Evolutionary conservation across 2,113 vertebrate species (phyloP).

Genomic region (Cavia aperea): DNA sequence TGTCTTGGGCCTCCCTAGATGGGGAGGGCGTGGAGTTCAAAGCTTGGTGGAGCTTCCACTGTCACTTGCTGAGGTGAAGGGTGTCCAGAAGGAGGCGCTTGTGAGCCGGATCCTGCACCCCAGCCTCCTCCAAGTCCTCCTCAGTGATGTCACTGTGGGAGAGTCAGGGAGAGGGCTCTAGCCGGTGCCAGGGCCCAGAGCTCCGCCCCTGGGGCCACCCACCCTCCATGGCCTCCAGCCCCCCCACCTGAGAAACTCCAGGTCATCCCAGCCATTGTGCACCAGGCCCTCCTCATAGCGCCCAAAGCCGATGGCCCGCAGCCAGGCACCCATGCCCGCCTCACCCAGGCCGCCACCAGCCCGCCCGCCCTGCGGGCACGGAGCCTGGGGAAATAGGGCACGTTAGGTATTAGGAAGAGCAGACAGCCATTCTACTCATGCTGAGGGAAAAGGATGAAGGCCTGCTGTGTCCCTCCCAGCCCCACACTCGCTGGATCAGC

Average conservation of each 20-base stretch:
- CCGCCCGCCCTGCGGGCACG: slow-evolving; percentile 79
- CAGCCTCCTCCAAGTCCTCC: slow-evolving; percentile 95
- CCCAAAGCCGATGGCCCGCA: slow-evolving; percentile 88
- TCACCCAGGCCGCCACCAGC: slow-evolving; percentile 75
- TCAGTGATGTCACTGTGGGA: slow-evolving; percentile 91
- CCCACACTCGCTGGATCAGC: not conserved
- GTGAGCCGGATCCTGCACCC: slow-evolving; percentile 87
- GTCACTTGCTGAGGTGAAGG: slow-evolving; percentile 83
- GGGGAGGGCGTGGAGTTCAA: not conserved
- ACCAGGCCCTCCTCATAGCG: slow-evolving; percentile 90
- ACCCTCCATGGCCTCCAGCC: not conserved
- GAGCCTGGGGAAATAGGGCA: slow-evolving; percentile 63
- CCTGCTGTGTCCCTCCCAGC: not conserved
- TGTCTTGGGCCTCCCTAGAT: not conserved
- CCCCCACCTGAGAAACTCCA: slow-evolving; percentile 93
- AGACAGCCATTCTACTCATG: not conserved
- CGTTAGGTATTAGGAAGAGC: not conserved
- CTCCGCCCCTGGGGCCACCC: not conserved
- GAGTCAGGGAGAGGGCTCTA: not conserved
- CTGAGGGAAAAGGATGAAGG: not conserved
- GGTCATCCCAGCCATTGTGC: slow-evolving; percentile 96
- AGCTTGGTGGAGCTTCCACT: not conserved
- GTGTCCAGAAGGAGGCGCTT: slow-evolving; percentile 89
- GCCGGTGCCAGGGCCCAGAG: not conserved
- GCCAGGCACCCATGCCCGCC: slow-evolving; percentile 90